A percentile compares a stretch with the other conserved stretches of the same genome.
Evolutionary conservation across 2,888 invertebrate species (phyloP).

Genomic region (Blastobasis adustella): DNA sequence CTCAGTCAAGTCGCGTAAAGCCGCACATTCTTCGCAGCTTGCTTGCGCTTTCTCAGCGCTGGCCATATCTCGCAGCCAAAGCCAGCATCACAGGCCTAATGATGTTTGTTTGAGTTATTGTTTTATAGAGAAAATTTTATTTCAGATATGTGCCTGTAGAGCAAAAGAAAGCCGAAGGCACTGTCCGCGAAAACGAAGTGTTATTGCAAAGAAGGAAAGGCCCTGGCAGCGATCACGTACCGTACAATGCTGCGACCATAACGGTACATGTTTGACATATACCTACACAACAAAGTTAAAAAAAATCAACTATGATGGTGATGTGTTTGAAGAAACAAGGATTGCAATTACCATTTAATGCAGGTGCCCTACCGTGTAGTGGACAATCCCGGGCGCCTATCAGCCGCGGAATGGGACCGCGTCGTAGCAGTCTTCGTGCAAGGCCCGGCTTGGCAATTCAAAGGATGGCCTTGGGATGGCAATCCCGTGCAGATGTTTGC

Average conservation of each 20-base stretch:
- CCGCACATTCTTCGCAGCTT: too few relatives aligned
- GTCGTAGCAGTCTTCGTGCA: conserved; percentile 99
- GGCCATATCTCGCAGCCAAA: too few relatives aligned
- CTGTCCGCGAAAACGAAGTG: conserved; percentile 93
- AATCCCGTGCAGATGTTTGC: conserved; percentile 99
- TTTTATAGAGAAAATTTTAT: too few relatives aligned
- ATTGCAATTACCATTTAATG: neutral
- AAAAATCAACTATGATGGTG: neutral
- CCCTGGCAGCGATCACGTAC: conserved; percentile 41
- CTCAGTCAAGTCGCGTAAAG: too few relatives aligned
- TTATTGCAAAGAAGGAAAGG: conserved; percentile 82
- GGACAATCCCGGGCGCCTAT: conserved; percentile 94
- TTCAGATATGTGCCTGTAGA: conserved; percentile 87
- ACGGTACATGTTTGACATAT: conserved; percentile 37
- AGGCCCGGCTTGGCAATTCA: conserved; percentile 99
- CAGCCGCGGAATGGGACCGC: conserved; percentile 96
- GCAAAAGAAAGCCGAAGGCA: conserved; percentile 89
- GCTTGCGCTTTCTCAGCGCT: too few relatives aligned
- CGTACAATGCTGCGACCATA: conserved; percentile 53
- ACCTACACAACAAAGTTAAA: neutral
- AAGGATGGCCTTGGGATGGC: conserved; percentile 99
- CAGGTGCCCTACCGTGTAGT: conserved; percentile 96
- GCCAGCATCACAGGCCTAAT: too few relatives aligned
- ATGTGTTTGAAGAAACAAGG: neutral
- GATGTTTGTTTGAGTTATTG: too few relatives aligned